Conservation (phyloP, 1,140 invertebrate species). For the Calliopsis andreniformis region DNA sequence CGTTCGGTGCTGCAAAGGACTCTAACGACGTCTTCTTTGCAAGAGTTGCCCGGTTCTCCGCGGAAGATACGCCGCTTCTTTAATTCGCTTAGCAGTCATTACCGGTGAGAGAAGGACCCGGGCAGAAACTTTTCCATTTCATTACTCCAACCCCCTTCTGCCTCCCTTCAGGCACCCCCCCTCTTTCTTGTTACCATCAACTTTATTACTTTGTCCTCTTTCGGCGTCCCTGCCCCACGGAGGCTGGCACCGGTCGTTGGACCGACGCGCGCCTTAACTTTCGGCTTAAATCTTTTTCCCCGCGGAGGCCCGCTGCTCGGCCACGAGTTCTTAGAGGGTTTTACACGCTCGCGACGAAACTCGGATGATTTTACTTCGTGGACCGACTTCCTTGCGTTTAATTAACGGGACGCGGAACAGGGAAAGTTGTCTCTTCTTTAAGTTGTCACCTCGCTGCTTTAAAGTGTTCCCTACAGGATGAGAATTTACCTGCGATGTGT, state of each 20-base stretch:
- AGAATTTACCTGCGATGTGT: too few relatives aligned
- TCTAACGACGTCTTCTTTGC: slow-evolving; percentile 64
- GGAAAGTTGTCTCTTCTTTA: background rate
- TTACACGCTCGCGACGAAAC: background rate
- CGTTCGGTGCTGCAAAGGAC: slow-evolving; percentile 22
- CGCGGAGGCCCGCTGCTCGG: background rate
- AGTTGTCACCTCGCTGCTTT: background rate
- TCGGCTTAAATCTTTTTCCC: slow-evolving; percentile 58
- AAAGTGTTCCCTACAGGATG: too few relatives aligned
- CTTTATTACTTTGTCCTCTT: slow-evolving; percentile 75
- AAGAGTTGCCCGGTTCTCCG: slow-evolving; percentile 56
- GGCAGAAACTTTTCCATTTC: slow-evolving; percentile 77
- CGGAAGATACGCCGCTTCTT: slow-evolving; percentile 69
- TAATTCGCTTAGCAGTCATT: slow-evolving; percentile 75
- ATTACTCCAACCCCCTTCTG: slow-evolving; percentile 69
- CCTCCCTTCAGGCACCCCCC: slow-evolving; percentile 30
- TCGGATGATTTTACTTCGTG: slow-evolving; percentile 8
- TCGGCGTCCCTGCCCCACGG: slow-evolving; percentile 34
- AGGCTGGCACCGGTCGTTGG: slow-evolving; percentile 23
- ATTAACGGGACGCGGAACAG: slow-evolving; percentile 12
- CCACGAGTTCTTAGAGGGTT: background rate
- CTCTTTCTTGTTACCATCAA: slow-evolving; percentile 63
- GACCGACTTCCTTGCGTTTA: background rate
- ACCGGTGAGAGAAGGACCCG: slow-evolving; percentile 56
- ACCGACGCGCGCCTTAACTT: slow-evolving; percentile 43